Conservation (phyloP, 2,113 vertebrate species). For the Laterallus jamaicensis region DNA sequence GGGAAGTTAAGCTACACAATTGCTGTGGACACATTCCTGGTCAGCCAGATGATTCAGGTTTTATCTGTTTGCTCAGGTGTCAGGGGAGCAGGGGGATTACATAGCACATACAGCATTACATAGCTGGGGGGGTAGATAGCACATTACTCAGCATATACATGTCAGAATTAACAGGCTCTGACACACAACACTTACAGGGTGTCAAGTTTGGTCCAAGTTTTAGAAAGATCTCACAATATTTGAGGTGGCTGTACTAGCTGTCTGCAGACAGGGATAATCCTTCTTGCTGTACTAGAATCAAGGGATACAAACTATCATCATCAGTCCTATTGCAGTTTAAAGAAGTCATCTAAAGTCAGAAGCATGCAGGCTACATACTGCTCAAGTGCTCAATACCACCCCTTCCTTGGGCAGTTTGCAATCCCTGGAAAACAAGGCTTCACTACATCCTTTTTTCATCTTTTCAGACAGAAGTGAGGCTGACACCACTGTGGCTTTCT, state of each 20-base stretch:
- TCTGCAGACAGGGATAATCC: neutral
- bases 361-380: rapidly evolving
- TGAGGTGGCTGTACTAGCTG: neutral
- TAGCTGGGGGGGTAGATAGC: neutral
- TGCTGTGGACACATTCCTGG: neutral
- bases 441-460: neutral
- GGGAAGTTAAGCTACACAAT: neutral
- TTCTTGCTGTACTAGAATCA: neutral
- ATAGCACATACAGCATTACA: too few relatives aligned
- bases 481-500: neutral
- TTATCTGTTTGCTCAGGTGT: neutral
- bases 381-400: neutral
- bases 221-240: neutral
- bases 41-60: neutral
- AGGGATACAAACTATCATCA: neutral
- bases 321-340: neutral
- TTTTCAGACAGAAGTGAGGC: neutral
- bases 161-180: neutral
- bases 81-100: too few relatives aligned
- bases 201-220: neutral
- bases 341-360: neutral
- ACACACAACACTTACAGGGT: neutral
- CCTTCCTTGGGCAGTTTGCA: neutral
- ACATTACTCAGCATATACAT: neutral
- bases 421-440: neutral